These are phyloP conservation scores for Alligator mississippiensis DNA, from an alignment of 2,113 vertebrate species.

Conservation along the genomic window DNA sequence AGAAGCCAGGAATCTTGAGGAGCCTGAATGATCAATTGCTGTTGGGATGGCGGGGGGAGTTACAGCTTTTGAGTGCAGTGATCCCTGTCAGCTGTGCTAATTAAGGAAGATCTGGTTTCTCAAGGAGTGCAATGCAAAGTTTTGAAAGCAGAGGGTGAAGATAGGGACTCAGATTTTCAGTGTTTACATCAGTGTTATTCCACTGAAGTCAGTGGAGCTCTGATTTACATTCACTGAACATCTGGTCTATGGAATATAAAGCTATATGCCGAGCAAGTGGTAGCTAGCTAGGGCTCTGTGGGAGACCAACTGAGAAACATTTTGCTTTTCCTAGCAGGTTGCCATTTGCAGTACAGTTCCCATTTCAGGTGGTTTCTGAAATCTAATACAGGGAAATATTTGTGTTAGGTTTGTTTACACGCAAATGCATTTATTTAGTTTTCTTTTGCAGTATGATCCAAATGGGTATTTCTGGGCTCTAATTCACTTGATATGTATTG, in stretches of 20 bases:
- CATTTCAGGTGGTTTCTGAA: not conserved
- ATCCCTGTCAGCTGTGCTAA: not conserved
- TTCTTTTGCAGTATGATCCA: constrained; percentile 86
- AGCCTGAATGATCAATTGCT: not conserved
- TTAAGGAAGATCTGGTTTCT: not conserved
- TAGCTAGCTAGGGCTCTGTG: not conserved
- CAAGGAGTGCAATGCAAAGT: too few relatives aligned
- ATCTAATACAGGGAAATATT: not conserved
- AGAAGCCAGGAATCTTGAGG: not conserved
- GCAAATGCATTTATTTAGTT: not conserved
- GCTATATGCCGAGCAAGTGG: not conserved
- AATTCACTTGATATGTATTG: constrained; percentile 87
- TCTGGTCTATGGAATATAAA: not conserved
- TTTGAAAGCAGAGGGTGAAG: not conserved
- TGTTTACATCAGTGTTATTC: not conserved
- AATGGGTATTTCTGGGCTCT: constrained; percentile 90
- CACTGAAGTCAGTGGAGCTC: not conserved
- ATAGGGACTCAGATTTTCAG: not conserved
- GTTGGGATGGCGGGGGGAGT: not conserved
- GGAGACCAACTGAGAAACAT: not conserved
- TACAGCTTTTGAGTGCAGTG: not conserved
- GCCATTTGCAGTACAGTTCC: not conserved
- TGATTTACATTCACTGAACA: not conserved
- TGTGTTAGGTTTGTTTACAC: fast-evolving
- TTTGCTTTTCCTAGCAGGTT: not conserved